phyloP scores from a whole-genome alignment of 1,140 invertebrate genomes.

The Druon quercuslanigerum region DNA sequence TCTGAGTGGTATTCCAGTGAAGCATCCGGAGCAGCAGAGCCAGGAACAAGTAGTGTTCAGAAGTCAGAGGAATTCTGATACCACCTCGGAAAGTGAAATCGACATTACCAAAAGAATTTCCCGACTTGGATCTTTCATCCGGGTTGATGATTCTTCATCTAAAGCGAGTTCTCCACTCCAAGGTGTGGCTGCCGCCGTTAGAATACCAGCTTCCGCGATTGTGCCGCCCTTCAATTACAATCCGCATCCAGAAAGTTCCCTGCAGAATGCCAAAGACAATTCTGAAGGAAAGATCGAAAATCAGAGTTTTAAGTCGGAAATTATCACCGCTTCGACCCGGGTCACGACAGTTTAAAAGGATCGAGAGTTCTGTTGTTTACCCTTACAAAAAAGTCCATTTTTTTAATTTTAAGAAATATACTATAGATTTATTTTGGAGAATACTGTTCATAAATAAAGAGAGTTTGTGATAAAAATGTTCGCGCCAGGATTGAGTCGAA shows the following conservation, averaged over 20 bases:
- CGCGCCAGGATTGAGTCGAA: no score
- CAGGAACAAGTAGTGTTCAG: constrained; percentile 43
- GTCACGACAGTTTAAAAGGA: constrained; percentile 66
- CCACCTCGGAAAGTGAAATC: constrained; percentile 27
- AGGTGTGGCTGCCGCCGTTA: constrained; percentile 39
- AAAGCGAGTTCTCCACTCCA: background rate
- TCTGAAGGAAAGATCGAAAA: constrained; percentile 44
- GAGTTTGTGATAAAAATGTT: no score
- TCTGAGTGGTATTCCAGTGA: constrained; percentile 62
- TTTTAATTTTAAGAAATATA: no score
- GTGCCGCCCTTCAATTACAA: constrained; percentile 78
- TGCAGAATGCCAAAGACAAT: constrained; percentile 50
- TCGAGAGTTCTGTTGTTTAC: no score
- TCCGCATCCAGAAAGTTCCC: constrained; percentile 60
- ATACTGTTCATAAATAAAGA: no score
- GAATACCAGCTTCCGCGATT: constrained; percentile 72
- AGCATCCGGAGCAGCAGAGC: constrained; percentile 55
- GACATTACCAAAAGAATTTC: constrained; percentile 72
- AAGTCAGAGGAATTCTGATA: constrained; percentile 31
- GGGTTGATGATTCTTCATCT: constrained; percentile 34
- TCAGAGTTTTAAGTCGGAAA: constrained; percentile 53
- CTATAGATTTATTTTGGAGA: no score
- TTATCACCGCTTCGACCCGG: constrained; percentile 62
- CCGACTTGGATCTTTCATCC: constrained; percentile 44
- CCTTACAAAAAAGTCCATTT: no score